Conservation (phyloP, 2,113 vertebrate genomes). For the Miniopterus natalensis region DNA sequence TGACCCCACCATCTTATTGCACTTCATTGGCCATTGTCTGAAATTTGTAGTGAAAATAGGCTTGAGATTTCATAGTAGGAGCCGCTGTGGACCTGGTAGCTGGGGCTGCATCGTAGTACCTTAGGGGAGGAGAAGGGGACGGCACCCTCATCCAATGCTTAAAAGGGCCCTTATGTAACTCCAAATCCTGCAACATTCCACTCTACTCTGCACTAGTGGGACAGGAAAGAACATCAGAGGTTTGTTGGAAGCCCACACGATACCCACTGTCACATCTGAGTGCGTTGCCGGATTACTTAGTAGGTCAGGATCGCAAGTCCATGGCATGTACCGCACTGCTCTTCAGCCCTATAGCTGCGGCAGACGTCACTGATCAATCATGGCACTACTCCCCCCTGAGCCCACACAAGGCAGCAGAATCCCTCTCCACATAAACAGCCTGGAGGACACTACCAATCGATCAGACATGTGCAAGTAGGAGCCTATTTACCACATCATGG, state of each 20-base stretch:
- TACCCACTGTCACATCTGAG: not conserved
- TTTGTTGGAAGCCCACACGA: not conserved
- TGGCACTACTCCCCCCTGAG: not conserved
- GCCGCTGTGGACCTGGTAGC: not conserved
- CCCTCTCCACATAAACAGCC: not conserved
- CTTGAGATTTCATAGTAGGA: not conserved
- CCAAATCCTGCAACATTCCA: not conserved
- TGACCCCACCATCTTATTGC: not conserved
- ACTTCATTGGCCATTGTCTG: not conserved
- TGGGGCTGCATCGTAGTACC: not conserved
- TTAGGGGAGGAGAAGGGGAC: not conserved
- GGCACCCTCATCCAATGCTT: not conserved
- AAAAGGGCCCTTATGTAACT: not conserved
- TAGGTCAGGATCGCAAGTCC: not conserved
- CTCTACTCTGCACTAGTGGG: not conserved
- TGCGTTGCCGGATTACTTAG: not conserved
- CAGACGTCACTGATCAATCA: slow-evolving; percentile 38
- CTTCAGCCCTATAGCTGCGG: not conserved
- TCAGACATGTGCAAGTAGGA: not conserved
- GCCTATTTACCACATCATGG: not conserved
- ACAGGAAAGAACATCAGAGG: not conserved
- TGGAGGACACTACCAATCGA: not conserved
- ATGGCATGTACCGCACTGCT: not conserved
- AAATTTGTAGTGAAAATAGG: not conserved
- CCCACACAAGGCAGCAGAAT: not conserved